phyloP scores from a whole-genome alignment of 2,888 invertebrate species.

The Nomada hirtipes region DNA sequence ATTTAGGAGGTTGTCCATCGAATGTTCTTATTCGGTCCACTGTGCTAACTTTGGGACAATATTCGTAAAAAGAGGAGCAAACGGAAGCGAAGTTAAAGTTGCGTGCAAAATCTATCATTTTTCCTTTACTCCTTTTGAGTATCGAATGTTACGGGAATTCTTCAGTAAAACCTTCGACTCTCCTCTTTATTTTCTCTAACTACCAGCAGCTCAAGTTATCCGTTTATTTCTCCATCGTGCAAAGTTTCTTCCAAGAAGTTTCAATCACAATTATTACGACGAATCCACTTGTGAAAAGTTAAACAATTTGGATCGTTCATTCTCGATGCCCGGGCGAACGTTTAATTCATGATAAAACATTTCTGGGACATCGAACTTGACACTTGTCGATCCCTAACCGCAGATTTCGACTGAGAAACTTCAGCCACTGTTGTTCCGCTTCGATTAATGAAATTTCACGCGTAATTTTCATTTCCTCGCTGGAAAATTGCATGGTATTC shows the following conservation, averaged over 20 bases:
- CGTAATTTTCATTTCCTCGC: too few relatives aligned
- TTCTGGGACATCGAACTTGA: neutral
- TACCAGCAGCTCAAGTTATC: neutral
- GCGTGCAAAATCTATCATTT: neutral
- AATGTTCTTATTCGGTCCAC: neutral
- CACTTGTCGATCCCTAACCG: neutral
- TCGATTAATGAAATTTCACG: too few relatives aligned
- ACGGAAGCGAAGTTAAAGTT: neutral
- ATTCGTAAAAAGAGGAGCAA: neutral
- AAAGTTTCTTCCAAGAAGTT: neutral
- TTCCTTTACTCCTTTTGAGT: constrained; percentile 5
- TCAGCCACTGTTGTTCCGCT: neutral
- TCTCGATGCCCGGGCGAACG: too few relatives aligned
- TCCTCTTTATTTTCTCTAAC: constrained; percentile 12
- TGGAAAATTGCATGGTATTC: too few relatives aligned
- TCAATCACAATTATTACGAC: neutral
- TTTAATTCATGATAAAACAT: neutral
- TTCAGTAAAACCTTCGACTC: constrained; percentile 11
- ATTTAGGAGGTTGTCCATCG: too few relatives aligned
- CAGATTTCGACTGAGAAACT: neutral
- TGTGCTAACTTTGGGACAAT: neutral
- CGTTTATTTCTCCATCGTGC: neutral
- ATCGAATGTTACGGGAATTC: neutral
- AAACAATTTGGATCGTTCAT: neutral
- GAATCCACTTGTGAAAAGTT: neutral